These are phyloP conservation scores for Malacoraja senta DNA, from an alignment of 2,797 vertebrate species.

Conservation along the genomic window DNA sequence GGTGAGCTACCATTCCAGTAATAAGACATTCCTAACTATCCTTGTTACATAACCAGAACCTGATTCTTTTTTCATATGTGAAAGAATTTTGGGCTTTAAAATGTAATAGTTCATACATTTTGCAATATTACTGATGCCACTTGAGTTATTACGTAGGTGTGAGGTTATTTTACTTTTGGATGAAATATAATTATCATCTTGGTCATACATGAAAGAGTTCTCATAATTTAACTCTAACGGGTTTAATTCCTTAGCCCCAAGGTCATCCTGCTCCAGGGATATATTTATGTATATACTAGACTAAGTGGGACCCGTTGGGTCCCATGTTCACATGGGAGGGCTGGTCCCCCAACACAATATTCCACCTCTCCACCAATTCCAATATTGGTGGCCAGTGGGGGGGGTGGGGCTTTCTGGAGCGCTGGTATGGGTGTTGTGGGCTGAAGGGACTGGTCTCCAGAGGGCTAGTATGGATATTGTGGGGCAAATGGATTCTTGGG, in stretches of 20 bases:
- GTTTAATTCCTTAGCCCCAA: background rate
- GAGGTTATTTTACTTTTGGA: background rate
- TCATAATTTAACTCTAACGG: background rate
- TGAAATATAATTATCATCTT: background rate
- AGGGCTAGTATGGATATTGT: too few relatives aligned
- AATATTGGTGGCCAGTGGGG: too few relatives aligned
- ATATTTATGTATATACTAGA: background rate
- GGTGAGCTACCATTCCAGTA: background rate
- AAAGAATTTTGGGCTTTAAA: background rate
- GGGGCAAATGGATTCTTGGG: too few relatives aligned
- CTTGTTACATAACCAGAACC: background rate
- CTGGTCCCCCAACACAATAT: too few relatives aligned
- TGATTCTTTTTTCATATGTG: background rate
- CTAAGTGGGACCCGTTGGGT: too few relatives aligned
- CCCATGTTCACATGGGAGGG: too few relatives aligned
- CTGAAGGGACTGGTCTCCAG: too few relatives aligned
- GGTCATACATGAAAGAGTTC: background rate
- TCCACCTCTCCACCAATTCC: too few relatives aligned
- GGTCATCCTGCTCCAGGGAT: background rate
- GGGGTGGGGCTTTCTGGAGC: too few relatives aligned
- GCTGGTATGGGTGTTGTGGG: too few relatives aligned
- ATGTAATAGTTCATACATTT: background rate
- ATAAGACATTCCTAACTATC: background rate
- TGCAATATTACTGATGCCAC: background rate
- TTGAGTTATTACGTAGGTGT: background rate